Conservation (phyloP, 2,113 vertebrate genomes). For the Gavialis gangeticus region DNA sequence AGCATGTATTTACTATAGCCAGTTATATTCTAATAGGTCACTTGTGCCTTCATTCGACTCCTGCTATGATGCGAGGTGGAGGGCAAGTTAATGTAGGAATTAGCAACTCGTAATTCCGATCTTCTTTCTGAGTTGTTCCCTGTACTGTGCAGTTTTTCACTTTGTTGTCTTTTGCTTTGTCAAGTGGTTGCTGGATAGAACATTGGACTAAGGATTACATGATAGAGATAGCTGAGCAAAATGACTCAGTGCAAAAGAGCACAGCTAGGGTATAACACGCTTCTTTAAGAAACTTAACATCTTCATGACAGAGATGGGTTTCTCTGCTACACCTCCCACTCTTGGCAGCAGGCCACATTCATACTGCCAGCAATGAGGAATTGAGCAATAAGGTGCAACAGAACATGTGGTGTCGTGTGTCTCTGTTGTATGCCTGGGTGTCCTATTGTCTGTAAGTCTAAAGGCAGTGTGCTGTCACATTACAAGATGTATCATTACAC, state of each 20-base stretch:
- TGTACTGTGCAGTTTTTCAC: background rate
- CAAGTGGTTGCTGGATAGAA: background rate
- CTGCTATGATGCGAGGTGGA: accelerated
- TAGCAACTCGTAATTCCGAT: background rate
- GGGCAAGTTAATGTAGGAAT: background rate
- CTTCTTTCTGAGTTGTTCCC: background rate
- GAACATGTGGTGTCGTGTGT: background rate
- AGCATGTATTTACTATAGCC: background rate
- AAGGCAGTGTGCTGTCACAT: background rate
- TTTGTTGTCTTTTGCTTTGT: accelerated
- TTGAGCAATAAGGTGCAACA: background rate
- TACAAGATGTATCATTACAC: background rate
- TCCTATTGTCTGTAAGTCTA: background rate
- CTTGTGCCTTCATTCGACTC: background rate
- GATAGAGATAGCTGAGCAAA: background rate
- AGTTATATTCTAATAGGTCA: accelerated
- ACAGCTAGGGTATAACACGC: no score
- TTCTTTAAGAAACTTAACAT: no score
- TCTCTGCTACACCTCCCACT: background rate
- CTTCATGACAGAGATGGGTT: background rate
- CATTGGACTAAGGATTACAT: background rate
- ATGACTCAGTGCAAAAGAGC: background rate
- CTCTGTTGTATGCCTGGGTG: background rate
- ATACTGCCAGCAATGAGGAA: background rate
- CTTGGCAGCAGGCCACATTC: accelerated